phyloP scores from a whole-genome alignment of 2,113 vertebrate genomes.

The Actenoides lindsayi region DNA sequence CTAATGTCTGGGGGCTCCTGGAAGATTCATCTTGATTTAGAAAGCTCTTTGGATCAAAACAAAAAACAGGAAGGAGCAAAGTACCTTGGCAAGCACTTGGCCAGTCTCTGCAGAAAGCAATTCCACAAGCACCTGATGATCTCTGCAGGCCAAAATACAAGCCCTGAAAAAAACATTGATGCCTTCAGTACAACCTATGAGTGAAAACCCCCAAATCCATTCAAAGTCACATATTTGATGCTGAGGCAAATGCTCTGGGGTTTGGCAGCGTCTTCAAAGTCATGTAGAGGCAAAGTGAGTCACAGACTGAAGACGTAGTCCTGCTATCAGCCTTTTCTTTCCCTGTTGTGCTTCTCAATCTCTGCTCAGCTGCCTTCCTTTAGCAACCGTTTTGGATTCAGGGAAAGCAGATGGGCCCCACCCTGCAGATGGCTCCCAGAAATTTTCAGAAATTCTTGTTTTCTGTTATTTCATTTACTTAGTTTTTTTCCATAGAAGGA shows the following conservation, averaged over 20 bases:
- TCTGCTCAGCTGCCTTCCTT: neutral
- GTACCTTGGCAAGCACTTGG: no score
- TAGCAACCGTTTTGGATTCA: neutral
- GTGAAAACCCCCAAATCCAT: neutral
- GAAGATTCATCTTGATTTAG: neutral
- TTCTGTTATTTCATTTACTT: neutral
- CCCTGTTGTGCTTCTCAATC: neutral
- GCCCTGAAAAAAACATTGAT: neutral
- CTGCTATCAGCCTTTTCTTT: neutral
- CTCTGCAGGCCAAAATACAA: neutral
- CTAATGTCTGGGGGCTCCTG: neutral
- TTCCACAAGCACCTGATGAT: neutral
- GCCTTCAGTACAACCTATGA: neutral
- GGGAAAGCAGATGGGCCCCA: neutral
- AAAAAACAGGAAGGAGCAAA: neutral
- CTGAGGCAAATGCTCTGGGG: neutral
- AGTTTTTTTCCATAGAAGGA: neutral
- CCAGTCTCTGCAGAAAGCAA: neutral
- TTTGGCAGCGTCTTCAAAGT: neutral
- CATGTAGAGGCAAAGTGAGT: neutral
- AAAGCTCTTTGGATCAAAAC: neutral
- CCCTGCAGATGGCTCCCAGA: neutral
- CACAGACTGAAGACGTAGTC: neutral
- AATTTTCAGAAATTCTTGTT: neutral
- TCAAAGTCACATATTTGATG: neutral